A percentile compares a stretch with the other conserved stretches of the same genome.
Evolutionary conservation across 2,113 vertebrate genomes (phyloP).

Genomic region (Ginglymostoma cirratum): DNA sequence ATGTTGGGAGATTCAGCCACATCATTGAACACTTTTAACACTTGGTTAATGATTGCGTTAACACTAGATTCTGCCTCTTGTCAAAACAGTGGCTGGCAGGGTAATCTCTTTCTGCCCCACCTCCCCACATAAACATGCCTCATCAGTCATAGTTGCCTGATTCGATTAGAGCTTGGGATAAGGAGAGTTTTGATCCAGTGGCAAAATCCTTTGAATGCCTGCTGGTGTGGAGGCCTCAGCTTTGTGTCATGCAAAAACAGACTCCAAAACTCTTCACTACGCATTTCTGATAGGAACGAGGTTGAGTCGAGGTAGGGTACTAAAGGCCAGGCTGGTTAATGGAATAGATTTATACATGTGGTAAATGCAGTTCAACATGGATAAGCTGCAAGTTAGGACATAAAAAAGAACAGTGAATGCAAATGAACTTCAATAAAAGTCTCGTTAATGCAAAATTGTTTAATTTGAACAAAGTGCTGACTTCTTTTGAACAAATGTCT

Average conservation of each 20-base stretch:
- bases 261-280: not conserved
- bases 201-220: not conserved
- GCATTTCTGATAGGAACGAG: not conserved
- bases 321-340: not conserved
- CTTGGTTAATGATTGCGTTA: not conserved
- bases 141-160: not conserved
- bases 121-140: not conserved
- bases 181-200: not conserved
- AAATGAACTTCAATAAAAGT: not conserved
- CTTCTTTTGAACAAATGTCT: not conserved
- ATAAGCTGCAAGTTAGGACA: not conserved
- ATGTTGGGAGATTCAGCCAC: not conserved
- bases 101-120: not conserved
- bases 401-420: not conserved
- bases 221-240: not conserved
- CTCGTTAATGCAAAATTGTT: not conserved
- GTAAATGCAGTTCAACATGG: not conserved
- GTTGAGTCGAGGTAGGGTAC: not conserved
- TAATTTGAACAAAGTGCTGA: not conserved
- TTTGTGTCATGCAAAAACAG: not conserved
- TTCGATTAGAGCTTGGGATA: not conserved
- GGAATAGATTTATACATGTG: not conserved
- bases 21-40: not conserved
- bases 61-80: not conserved
- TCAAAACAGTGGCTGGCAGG: constrained; percentile 1